Conservation (phyloP, 1,140 invertebrate genomes). For the Aphelinus certus region DNA sequence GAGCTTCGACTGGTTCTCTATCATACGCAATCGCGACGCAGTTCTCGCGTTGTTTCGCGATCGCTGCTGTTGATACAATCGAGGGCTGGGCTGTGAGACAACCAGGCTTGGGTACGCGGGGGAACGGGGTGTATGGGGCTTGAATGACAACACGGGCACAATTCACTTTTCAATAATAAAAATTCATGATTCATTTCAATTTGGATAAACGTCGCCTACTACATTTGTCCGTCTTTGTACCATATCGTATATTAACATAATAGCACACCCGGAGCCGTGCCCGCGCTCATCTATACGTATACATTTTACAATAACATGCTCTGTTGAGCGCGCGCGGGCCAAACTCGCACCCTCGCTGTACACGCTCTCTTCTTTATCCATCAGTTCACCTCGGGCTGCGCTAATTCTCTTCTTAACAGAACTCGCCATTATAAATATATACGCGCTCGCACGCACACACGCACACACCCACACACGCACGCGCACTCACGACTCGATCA, state of each 20-base stretch:
- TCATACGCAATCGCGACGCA: too few relatives aligned
- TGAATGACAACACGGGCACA: too few relatives aligned
- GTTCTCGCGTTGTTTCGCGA: too few relatives aligned
- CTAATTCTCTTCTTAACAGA: neutral
- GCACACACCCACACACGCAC: too few relatives aligned
- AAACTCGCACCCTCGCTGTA: neutral
- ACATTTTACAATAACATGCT: slow-evolving; percentile 33
- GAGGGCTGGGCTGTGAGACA: too few relatives aligned
- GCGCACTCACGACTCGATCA: neutral
- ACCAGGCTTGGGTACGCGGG: too few relatives aligned
- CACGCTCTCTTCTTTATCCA: neutral
- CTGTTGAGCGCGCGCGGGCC: neutral
- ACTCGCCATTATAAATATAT: neutral
- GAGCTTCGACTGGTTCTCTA: too few relatives aligned
- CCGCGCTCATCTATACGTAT: slow-evolving; percentile 40
- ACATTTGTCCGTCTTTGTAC: slow-evolving; percentile 63
- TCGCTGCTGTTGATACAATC: too few relatives aligned
- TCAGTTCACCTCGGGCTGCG: neutral
- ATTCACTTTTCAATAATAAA: slow-evolving; percentile 54
- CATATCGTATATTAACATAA: slow-evolving; percentile 60
- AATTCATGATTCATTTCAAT: slow-evolving; percentile 63
- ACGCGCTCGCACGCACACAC: too few relatives aligned
- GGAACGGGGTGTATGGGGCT: too few relatives aligned
- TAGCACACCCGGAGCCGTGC: slow-evolving; percentile 47
- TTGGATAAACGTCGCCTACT: slow-evolving; percentile 62